phyloP scores from a whole-genome alignment of 2,113 vertebrate species.

The Istiophorus platypterus region DNA sequence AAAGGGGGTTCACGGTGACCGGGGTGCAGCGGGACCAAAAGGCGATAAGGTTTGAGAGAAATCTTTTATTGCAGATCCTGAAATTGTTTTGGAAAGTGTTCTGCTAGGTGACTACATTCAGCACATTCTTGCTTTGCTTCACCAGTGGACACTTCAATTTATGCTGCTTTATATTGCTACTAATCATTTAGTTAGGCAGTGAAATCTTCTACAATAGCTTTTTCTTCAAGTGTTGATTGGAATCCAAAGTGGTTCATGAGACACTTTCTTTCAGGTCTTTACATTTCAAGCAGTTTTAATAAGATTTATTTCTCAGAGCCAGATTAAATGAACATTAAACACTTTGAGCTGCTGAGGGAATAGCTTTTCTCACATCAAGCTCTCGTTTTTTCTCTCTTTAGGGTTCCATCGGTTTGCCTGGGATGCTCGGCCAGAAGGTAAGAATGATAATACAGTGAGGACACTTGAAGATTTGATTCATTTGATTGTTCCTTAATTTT shows the following conservation, averaged over 20 bases:
- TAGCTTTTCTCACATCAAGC: slow-evolving; percentile 1
- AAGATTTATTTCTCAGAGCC: neutral
- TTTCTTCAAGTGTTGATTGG: slow-evolving; percentile 3
- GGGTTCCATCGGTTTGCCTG: slow-evolving; percentile 76
- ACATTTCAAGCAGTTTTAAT: neutral
- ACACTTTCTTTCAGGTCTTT: neutral
- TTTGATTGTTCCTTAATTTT: neutral
- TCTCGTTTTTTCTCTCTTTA: slow-evolving; percentile 38
- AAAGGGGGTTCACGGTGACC: slow-evolving; percentile 69
- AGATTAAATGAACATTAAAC: slow-evolving; percentile 10
- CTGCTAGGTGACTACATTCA: neutral
- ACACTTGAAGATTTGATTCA: neutral
- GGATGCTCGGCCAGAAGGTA: slow-evolving; percentile 82
- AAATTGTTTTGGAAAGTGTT: neutral
- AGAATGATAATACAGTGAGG: neutral
- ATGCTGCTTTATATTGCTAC: neutral
- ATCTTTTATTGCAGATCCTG: neutral
- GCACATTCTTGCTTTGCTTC: neutral
- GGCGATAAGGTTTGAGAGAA: slow-evolving; percentile 74
- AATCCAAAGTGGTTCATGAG: neutral
- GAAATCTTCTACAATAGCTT: neutral
- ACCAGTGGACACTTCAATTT: neutral
- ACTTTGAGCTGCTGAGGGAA: slow-evolving; percentile 11
- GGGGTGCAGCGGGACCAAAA: slow-evolving; percentile 70
- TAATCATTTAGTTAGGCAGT: neutral